Base-by-base conservation (phyloP, 2,797 vertebrate genomes). In the Enteromius treurensis region DNA sequence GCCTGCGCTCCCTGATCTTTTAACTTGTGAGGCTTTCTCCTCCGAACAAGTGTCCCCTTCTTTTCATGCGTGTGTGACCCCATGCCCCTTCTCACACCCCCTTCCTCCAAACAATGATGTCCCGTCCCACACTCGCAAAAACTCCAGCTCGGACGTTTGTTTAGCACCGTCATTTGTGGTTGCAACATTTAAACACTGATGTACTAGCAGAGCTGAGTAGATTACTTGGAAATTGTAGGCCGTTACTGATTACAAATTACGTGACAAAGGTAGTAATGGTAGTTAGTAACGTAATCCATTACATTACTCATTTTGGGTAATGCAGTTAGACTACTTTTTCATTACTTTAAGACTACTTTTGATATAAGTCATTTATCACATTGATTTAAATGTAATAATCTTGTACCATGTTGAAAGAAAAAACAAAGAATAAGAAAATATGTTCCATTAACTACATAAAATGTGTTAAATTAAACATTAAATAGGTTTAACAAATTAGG, bases 21-120 rank as follows among this genome's bases (percentile, higher is more conserved):
- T 89, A 88, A 90, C 91, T 93, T 90, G 81, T 89, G 90, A 89
- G 86, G 73, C 71, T 92, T 92, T 86, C 82, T 89, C 88, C 88
- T 87, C 84, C 1, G 65, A 79, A 87, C 42, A 92, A 91, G 87
- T 90, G 79, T 90, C 92, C 90, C 90, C 84, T 93, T 90, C 89
- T 89, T 91, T 89, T 90, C 93, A 91, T 89, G 89, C 90, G 81
- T 77, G 91, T 89, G 91, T 94, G 93, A 91, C 91, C 93, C 91
- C 89, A 29, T 80, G 81, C 65, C 87, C 88, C 92, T 90, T 90
- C 87, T 91, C 92, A 90, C 90, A 92, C 92, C 92, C 92, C 89
- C 89, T 91, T 90, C 89, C 84, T 90, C 90, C 90, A 93, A 89
- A 92, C 90, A 17, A 26, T 88, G 92, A 90, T 93, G 87, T 89